A percentile compares a stretch with the other conserved stretches of the same genome.
These are phyloP conservation scores for Drosophila rhopaloa DNA, from an alignment of 1,140 invertebrate species.

Conservation along the genomic window DNA sequence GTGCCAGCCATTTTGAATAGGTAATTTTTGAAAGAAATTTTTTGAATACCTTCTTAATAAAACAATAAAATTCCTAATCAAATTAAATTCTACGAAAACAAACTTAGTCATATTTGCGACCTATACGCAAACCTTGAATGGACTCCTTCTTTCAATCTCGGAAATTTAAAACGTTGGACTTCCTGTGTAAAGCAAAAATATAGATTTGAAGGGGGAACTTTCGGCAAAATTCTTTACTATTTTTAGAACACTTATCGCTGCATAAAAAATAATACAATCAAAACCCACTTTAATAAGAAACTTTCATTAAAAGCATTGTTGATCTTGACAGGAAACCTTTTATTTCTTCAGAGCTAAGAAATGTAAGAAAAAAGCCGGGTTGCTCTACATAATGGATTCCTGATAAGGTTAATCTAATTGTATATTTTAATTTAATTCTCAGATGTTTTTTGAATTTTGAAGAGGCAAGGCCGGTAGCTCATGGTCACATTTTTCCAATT, in stretches of 20 bases:
- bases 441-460: slow-evolving; percentile 6
- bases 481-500: slow-evolving; percentile 4
- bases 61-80: too few species aligned
- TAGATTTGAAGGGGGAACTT: neutral
- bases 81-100: too few species aligned
- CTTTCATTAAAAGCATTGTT: neutral
- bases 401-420: slow-evolving; percentile 9
- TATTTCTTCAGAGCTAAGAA: slow-evolving; percentile 2
- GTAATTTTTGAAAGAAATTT: too few species aligned
- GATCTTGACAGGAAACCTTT: neutral
- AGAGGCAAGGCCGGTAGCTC: neutral
- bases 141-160: neutral
- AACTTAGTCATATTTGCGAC: too few species aligned
- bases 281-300: neutral
- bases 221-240: neutral
- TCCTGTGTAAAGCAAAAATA: neutral
- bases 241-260: slow-evolving; percentile 2
- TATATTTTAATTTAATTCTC: slow-evolving; percentile 31
- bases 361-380: neutral
- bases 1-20: neutral
- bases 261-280: neutral
- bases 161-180: neutral
- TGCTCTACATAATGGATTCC: slow-evolving; percentile 13
- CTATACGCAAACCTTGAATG: neutral
- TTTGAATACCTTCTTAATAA: too few species aligned